phyloP scores from a whole-genome alignment of 2,797 vertebrate genomes.

The Arrhamphus sclerolepis region DNA sequence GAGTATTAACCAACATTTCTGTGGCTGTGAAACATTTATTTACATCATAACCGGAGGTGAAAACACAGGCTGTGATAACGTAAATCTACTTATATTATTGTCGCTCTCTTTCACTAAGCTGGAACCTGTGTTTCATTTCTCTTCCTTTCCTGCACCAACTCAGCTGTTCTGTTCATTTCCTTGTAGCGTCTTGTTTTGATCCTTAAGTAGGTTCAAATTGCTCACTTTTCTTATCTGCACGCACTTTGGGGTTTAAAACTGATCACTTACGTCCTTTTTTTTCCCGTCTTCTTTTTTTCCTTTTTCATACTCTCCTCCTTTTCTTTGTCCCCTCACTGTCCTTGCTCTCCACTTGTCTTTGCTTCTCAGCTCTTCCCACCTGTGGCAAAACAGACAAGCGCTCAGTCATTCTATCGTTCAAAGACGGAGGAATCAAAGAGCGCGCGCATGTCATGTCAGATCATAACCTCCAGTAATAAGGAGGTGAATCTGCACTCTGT shows the following conservation, averaged over 20 bases:
- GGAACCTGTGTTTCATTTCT: too few relatives aligned
- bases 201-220: background rate
- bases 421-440: slow-evolving; percentile 88
- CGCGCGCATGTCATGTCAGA: slow-evolving; percentile 92
- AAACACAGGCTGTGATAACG: too few relatives aligned
- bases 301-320: slow-evolving; percentile 28
- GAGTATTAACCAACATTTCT: too few relatives aligned
- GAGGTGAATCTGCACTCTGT: slow-evolving; percentile 90
- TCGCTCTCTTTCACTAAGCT: too few relatives aligned
- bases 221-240: background rate
- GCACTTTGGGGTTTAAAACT: background rate
- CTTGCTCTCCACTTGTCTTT: slow-evolving; percentile 78
- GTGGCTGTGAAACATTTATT: too few relatives aligned
- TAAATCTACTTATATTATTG: too few relatives aligned
- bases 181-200: too few relatives aligned
- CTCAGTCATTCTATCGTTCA: slow-evolving; percentile 92
- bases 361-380: slow-evolving; percentile 88
- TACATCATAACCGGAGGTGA: too few relatives aligned
- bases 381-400: slow-evolving; percentile 90
- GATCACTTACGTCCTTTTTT: slow-evolving; percentile 3
- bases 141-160: too few relatives aligned
- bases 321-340: slow-evolving; percentile 3
- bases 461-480: slow-evolving; percentile 89
- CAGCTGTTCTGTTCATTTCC: too few relatives aligned
- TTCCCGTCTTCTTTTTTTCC: background rate